Conservation (phyloP, 2,888 invertebrate genomes). For the Cyclophora punctaria region DNA sequence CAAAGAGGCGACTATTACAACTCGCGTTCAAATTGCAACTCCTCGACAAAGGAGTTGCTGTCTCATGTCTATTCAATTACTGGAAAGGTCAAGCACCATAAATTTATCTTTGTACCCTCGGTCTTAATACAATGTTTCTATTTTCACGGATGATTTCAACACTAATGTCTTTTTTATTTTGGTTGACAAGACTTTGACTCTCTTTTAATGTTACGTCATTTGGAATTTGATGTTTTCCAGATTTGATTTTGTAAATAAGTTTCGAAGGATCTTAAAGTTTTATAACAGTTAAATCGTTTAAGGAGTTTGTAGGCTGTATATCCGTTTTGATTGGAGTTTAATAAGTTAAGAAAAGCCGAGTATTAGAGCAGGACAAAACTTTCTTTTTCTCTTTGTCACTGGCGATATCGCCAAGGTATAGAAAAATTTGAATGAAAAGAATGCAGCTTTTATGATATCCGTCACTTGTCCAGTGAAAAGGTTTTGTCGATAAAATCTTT, state of each 20-base stretch:
- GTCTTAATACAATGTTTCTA: slow-evolving; percentile 10
- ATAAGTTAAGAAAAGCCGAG: background rate
- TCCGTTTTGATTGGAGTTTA: no score
- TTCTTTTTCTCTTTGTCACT: background rate
- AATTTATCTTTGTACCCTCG: slow-evolving; percentile 18
- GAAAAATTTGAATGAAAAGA: no score
- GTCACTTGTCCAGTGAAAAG: slow-evolving; percentile 12
- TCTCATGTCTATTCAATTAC: slow-evolving; percentile 58
- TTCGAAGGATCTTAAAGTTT: no score
- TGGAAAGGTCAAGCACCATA: slow-evolving; percentile 40
- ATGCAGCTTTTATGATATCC: slow-evolving; percentile 6
- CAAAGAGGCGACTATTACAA: slow-evolving; percentile 39
- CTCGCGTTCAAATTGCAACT: slow-evolving; percentile 46
- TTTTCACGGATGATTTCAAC: slow-evolving; percentile 9
- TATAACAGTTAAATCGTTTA: no score
- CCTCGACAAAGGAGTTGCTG: slow-evolving; percentile 46
- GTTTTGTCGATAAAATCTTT: slow-evolving; percentile 20
- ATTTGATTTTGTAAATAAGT: no score
- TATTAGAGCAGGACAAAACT: background rate
- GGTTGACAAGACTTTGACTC: no score
- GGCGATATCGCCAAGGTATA: no score
- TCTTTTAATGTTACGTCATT: no score
- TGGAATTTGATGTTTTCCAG: no score
- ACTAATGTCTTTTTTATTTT: background rate
- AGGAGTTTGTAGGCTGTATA: no score